Evolutionary conservation across 2,113 vertebrate genomes (phyloP).

Genomic region (Heterotis niloticus): DNA sequence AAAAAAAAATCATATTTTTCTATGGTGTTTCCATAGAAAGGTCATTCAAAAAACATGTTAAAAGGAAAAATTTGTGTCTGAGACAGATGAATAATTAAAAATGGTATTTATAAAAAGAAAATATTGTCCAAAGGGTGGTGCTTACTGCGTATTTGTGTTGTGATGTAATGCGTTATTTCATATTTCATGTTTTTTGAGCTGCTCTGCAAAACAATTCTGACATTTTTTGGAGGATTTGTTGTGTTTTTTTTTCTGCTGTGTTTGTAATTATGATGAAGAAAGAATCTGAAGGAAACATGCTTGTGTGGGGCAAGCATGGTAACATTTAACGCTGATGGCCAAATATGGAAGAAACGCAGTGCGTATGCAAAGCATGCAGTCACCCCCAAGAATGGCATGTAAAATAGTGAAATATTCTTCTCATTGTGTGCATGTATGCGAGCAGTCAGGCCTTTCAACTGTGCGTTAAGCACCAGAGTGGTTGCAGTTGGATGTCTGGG

Average conservation of each 20-base stretch:
- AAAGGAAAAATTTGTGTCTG: too few relatives aligned
- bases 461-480: background rate
- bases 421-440: background rate
- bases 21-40: too few relatives aligned
- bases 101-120: too few relatives aligned
- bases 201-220: too few relatives aligned
- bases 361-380: constrained; percentile 6
- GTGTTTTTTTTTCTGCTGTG: background rate
- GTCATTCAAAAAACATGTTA: too few relatives aligned
- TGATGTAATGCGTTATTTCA: too few relatives aligned
- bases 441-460: background rate
- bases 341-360: background rate
- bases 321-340: background rate
- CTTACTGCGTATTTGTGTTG: too few relatives aligned
- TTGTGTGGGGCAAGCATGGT: background rate
- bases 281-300: background rate
- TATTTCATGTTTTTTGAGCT: too few relatives aligned
- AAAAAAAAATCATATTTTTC: too few relatives aligned
- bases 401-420: too few relatives aligned
- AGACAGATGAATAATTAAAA: too few relatives aligned
- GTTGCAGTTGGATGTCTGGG: background rate
- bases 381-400: background rate
- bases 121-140: too few relatives aligned
- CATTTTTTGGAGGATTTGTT: background rate
- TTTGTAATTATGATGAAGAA: background rate